Evolutionary conservation across 2,888 invertebrate genomes (phyloP), one percentile per base, ranked within the genome.

Genomic region (Mayetiola destructor): DNA sequence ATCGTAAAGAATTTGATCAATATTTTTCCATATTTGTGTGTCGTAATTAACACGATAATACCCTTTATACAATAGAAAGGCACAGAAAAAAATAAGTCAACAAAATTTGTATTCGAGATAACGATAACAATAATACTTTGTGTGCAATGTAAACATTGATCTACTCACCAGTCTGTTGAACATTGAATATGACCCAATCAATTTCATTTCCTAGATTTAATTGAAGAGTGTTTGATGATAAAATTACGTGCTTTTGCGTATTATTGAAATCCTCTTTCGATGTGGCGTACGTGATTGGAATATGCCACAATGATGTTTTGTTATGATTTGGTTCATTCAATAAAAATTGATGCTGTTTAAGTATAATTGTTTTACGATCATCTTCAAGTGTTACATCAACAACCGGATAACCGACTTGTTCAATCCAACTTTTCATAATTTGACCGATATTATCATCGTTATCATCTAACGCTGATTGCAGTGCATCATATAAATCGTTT

Each of bases 41-140:
- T 82, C 80, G 62, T 85, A 85, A 64, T 81, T 80, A 0, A 84
- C 82, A 64, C 84, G 75, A 64, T 82, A 84, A 66, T 74, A 84
- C 60, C 81, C 84, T 80, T 61, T 55, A 32, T 10, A 20, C 27
- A 23, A 18, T 21, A 21, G 5, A 52, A 27, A 5, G 52, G 23
- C 32, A 32, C 6, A 18, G 5, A 18, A 39, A 39, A 36, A n/a
- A n/a, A n/a, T 12, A 14, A n/a, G 5, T 39, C 18, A 39, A 18
- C 8, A 39, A 8, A 18, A 39, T 18, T 6, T 39, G 3, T 12
- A 39, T 39, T 3, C 16, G n/a, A 9, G 4, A n/a, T n/a, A 36
- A 3, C 10, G 32, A 32, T 32, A 32, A 32, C 6, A 32, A 32
- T 9, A 32, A 32, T 32, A 32, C 10, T 32, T 32, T 32, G 6